Conservation (phyloP, 2,888 invertebrate genomes). For the Caenorhabditis sulstoni region DNA sequence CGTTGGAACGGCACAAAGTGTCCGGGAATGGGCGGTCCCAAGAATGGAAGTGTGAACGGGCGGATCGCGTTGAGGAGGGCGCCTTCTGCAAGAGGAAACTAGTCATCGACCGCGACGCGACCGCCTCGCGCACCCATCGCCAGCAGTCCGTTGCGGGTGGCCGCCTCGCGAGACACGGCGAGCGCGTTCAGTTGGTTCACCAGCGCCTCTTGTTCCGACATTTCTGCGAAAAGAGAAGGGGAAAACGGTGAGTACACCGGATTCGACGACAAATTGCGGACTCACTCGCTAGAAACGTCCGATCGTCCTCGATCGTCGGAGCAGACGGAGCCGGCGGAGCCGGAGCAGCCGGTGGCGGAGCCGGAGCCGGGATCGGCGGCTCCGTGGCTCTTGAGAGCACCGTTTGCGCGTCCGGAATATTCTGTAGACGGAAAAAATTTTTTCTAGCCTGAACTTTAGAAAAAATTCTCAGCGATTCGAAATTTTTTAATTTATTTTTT, state of each 20-base stretch:
- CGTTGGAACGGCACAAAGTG: constrained; percentile 51
- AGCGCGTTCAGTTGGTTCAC: constrained; percentile 40
- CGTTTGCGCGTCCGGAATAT: constrained; percentile 25
- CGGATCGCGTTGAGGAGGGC: constrained; percentile 36
- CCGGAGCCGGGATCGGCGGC: constrained; percentile 8
- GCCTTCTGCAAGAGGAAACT: constrained; percentile 43
- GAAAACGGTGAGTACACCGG: too few species aligned
- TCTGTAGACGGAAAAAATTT: constrained; percentile 5
- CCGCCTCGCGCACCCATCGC: constrained; percentile 21
- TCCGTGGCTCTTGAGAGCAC: background rate
- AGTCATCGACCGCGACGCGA: too few species aligned
- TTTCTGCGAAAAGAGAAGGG: too few species aligned
- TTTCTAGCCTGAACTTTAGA: too few species aligned
- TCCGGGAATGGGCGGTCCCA: constrained; percentile 50
- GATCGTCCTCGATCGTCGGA: constrained; percentile 57
- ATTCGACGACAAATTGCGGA: background rate
- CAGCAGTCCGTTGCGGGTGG: constrained; percentile 36
- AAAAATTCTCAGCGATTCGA: too few species aligned
- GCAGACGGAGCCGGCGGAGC: constrained; percentile 24
- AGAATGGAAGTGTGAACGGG: constrained; percentile 37
- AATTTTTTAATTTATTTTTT: background rate
- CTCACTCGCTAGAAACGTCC: constrained; percentile 54
- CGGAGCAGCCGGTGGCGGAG: constrained; percentile 18
- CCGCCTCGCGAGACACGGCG: constrained; percentile 33
- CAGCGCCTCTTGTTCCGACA: constrained; percentile 56